Evolutionary conservation across 2,888 invertebrate genomes (phyloP), one percentile per base, ranked within the genome.

Genomic region (Drosophila recens): DNA sequence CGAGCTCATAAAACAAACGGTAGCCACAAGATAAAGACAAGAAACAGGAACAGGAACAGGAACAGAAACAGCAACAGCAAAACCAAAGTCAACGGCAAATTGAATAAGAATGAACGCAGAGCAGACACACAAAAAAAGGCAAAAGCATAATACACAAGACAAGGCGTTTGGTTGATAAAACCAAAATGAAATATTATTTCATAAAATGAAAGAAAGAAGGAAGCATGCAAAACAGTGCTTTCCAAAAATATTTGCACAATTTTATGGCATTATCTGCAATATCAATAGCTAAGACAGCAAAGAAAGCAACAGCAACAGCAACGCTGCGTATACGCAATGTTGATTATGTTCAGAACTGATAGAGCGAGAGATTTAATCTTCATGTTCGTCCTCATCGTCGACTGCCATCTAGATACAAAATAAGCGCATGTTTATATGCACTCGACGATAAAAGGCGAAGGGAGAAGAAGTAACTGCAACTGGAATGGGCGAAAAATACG

Each of bases 241-340:
- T 17, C 68, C 54, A 59, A 79, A 79, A 82, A 75, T 79, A 76
- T 79, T 79, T 82, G 73, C 73, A 72, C 79, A 82, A 76, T 75
- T 70, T 76, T 79, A 81, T 81, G 82, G 76, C 79, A 81, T 81
- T 82, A 82, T 81, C 82, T 82, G 64, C 59, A 76, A 73, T 76
- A 82, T 79, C 79, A 76, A 81, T 76, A 79, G 58, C 30, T 27
- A 46, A 52, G 33, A 43, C 48, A 51, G 54, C 23, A 53, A 45
- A 23, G 45, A 15, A 57, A 57, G 34, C 45, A 56, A 15, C 17
- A 42, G 13, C 53, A 17, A 49, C 15, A 17, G 4, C 23, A 53
- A 68, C 62, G 71, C 30, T 77, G 79, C 85, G 85, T 82, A 79
- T 84, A 82, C 85, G 85, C 76, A 82, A 84, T 76, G 79, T 71